phyloP scores from a whole-genome alignment of 2,888 invertebrate genomes.

The Teleogryllus oceanicus region DNA sequence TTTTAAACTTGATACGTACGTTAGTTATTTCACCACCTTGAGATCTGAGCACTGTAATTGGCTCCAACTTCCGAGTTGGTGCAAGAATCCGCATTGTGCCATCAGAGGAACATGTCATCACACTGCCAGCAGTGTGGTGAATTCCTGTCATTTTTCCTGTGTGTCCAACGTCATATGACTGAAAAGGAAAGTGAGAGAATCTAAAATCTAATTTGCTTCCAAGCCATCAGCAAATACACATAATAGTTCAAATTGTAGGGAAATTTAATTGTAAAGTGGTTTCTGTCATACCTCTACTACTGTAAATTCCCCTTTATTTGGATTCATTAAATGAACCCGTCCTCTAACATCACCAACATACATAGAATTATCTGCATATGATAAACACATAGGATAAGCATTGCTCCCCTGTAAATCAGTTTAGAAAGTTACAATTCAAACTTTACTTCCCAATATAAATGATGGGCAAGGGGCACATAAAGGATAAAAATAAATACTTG shows the following conservation, averaged over 20 bases:
- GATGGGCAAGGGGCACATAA: not conserved
- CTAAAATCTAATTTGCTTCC: too few relatives aligned
- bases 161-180: slow-evolving; percentile 39
- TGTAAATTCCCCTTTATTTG: slow-evolving; percentile 30
- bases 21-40: slow-evolving; percentile 33
- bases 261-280: not conserved
- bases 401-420: slow-evolving; percentile 26
- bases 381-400: slow-evolving; percentile 35
- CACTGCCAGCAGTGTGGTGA: slow-evolving; percentile 43
- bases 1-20: slow-evolving; percentile 29
- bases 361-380: slow-evolving; percentile 33
- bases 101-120: slow-evolving; percentile 47
- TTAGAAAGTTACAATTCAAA: not conserved
- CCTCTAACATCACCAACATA: slow-evolving; percentile 38
- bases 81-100: slow-evolving; percentile 45
- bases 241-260: not conserved
- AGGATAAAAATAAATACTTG: not conserved
- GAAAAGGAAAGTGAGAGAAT: not conserved
- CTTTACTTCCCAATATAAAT: not conserved
- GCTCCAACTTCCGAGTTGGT: slow-evolving; percentile 44
- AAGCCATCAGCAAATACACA: too few relatives aligned
- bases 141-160: slow-evolving; percentile 45
- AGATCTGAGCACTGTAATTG: slow-evolving; percentile 20
- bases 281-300: slow-evolving; percentile 29
- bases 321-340: slow-evolving; percentile 36